Evolutionary conservation across 2,113 vertebrate species (phyloP).

Genomic region (Odobenus rosmarus): DNA sequence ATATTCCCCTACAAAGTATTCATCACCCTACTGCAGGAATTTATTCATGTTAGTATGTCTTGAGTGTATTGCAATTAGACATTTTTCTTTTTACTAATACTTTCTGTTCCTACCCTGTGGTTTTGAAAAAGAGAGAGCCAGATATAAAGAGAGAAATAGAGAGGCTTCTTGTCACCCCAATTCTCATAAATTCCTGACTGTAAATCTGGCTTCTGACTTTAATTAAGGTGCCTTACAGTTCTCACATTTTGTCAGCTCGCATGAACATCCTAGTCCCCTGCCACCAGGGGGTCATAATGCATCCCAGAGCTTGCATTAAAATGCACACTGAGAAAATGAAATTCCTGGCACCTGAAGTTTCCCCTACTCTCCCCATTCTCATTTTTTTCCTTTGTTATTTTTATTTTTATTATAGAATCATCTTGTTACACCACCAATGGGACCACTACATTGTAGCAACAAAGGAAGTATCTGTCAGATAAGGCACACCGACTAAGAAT

Average conservation of each 20-base stretch:
- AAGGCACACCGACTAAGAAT: not conserved
- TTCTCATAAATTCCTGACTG: conserved; percentile 52
- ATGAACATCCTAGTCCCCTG: conserved; percentile 59
- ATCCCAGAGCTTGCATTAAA: conserved; percentile 70
- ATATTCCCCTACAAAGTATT: not conserved
- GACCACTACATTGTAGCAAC: not conserved
- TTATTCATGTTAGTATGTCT: not conserved
- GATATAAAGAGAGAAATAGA: not conserved
- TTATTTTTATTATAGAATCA: conserved; percentile 47
- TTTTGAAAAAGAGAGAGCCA: conserved; percentile 29
- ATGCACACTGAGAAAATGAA: conserved; percentile 69
- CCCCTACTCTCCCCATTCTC: not conserved
- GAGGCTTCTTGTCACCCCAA: not conserved
- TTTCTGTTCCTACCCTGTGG: not conserved
- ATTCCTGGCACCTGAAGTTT: conserved; percentile 46
- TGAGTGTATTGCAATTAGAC: conserved; percentile 22
- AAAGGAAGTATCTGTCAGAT: conserved; percentile 31
- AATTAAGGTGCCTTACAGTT: conserved; percentile 75
- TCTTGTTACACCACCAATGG: not conserved
- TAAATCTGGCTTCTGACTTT: conserved; percentile 58
- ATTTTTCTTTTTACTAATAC: conserved; percentile 40
- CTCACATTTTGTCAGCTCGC: conserved; percentile 63
- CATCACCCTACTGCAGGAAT: not conserved
- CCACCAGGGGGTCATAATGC: conserved; percentile 59
- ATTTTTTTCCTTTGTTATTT: not conserved